Evolutionary conservation across 2,888 invertebrate genomes (phyloP), one percentile per base, ranked within the genome.

Genomic region (Tachina grossa): DNA sequence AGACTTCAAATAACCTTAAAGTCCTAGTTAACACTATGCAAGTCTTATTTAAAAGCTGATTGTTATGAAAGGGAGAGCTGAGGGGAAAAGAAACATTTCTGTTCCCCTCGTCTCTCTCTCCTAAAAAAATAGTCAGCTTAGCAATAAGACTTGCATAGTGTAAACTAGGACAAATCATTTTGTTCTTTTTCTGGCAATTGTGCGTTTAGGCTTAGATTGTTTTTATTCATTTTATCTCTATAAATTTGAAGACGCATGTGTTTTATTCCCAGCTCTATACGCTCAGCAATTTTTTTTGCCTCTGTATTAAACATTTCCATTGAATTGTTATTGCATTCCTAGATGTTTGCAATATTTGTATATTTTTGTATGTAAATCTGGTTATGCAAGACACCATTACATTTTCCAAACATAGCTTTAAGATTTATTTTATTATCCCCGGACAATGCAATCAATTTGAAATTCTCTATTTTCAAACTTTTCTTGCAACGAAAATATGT

Each of bases 341-440:
- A 19, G 4, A 41, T 53, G 5, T 53, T 4, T 41, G 0, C 22
- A n/a, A 14, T 49, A 49, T 43, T 53, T 53, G 19, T 53, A 47
- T 4, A 10, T 47, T 47, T 47, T 3, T 47, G 49, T 51, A 16
- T 66, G 51, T 55, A 79, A 79, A 53, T 79, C 51, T 79, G 71
- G 45, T n/a, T 69, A 63, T 14, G 16, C 51, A 19, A 79, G 19
- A 31, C n/a, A 43, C 61, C 31, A 69, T 47, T 59, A 19, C 31
- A 51, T 78, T 63, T 79, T 63, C 45, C 1, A 69, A 61, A 59
- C 49, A 68, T 63, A 69, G 11, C 63, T 79, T 49, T 1, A 66
- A 66, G 65, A 80, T 80, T 80, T 80, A 72, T 72, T 65, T 39
- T 41, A 65, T 65, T 72, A 72, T 80, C 72, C 22, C 65, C 16